A percentile compares a stretch with the other conserved stretches of the same genome.
Evolutionary conservation across 2,113 vertebrate species (phyloP).

Genomic region (Coracopsis vasa): DNA sequence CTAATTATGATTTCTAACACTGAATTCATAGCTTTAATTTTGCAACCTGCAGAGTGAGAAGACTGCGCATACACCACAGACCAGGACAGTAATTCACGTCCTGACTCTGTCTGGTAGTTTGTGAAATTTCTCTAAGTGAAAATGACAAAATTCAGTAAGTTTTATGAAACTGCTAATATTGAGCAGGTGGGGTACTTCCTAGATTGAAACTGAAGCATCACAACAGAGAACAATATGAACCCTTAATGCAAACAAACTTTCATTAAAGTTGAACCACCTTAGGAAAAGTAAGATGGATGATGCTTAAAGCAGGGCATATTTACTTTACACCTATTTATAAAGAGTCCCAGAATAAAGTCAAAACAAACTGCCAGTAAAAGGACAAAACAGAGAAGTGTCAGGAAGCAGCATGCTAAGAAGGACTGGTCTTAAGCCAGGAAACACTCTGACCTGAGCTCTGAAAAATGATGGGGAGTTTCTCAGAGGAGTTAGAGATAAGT

Average conservation of each 20-base stretch:
- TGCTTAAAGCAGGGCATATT: not conserved
- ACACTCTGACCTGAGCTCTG: not conserved
- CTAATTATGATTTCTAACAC: not conserved
- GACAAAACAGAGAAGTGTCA: not conserved
- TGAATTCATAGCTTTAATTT: not conserved
- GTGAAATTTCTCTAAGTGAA: not conserved
- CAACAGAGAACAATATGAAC: not conserved
- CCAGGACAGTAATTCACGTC: not conserved
- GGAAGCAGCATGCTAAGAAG: not conserved
- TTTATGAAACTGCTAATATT: not conserved
- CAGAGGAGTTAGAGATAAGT: not conserved
- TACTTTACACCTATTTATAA: not conserved
- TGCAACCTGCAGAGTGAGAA: not conserved
- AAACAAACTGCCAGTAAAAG: not conserved
- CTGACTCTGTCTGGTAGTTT: not conserved
- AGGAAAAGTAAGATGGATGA: not conserved
- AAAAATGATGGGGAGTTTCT: not conserved
- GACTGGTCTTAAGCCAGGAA: not conserved
- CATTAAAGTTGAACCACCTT: not conserved
- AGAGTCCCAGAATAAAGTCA: not conserved
- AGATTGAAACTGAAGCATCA: not conserved
- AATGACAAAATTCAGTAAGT: not conserved
- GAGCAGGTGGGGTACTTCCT: not conserved
- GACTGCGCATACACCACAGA: not conserved
- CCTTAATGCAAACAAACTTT: not conserved